These are phyloP conservation scores for Drosophila imparisetae DNA, from an alignment of 2,888 invertebrate species.

Conservation along the genomic window DNA sequence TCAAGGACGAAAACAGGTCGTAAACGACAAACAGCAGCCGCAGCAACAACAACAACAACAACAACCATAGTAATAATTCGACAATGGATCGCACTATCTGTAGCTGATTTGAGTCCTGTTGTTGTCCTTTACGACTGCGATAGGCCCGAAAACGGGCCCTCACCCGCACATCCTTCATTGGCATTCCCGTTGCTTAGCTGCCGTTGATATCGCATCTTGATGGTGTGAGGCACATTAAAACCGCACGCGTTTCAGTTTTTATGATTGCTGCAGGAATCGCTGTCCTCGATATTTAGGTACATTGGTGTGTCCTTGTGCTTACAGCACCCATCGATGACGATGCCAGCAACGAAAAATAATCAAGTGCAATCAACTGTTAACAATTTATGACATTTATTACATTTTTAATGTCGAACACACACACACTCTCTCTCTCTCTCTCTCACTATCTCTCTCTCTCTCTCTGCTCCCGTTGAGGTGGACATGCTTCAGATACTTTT, in stretches of 20 bases:
- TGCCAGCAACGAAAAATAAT: conserved; percentile 48
- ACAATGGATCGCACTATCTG: conserved; percentile 48
- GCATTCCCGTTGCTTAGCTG: background rate
- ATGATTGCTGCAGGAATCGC: conserved; percentile 54
- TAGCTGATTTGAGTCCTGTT: conserved; percentile 21
- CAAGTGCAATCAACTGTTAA: conserved; percentile 75
- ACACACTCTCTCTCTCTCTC: background rate
- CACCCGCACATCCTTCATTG: background rate
- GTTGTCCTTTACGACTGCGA: conserved; percentile 48
- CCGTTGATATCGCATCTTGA: conserved; percentile 15
- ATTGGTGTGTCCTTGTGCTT: background rate
- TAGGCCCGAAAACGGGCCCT: conserved; percentile 17
- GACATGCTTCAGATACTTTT: background rate
- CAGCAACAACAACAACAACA: conserved; percentile 29
- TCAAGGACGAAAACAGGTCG: conserved; percentile 52
- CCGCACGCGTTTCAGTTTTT: conserved; percentile 65
- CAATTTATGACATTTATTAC: conserved; percentile 77
- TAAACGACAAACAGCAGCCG: conserved; percentile 41
- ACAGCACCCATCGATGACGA: conserved; percentile 23
- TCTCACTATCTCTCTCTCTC: background rate
- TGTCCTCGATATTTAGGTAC: conserved; percentile 25
- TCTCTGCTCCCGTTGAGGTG: background rate
- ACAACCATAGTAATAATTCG: conserved; percentile 31
- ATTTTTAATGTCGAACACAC: conserved; percentile 52
- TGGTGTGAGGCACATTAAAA: conserved; percentile 58